Base-by-base conservation (phyloP, 2,888 invertebrate species). In the Griposia aprilina region DNA sequence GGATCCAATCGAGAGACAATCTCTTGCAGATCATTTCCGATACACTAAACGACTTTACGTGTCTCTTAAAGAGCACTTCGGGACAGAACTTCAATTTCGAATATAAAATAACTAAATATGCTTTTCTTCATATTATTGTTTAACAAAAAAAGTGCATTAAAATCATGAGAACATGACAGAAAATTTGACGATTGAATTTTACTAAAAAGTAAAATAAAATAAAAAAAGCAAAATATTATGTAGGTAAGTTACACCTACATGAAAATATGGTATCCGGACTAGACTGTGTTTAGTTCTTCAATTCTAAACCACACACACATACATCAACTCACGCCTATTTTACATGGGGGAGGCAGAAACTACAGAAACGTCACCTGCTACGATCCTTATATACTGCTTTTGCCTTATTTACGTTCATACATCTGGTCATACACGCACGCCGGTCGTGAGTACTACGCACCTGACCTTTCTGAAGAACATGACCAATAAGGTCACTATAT, bases 1-100 rank as follows among this genome's bases (percentile, higher is more conserved):
- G 0, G 41, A 66, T 41, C 41, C 70, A 78, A 62, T 78, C 41
- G 41, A 78, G 60, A 41, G 13, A 71, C 66, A 78, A 67, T 81
- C n/a, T 69, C 20, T 69, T 26, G 30, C 59, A 36, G 57, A 57
- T 62, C 41, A 57, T 70, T 67, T 78, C 69, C 69, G n/a, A 55
- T 70, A 70, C 55, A 66, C 52, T 70, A 55, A 66, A 66, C 30
- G 69, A 41, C 60, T 60, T 30, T 69, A 55, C 59, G 69, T 48
- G 68, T 5, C 30, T 36, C 50, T 7, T 1, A 15, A 36, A 30
- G 8, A 17, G 15, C 30, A 68, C 50, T 59, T 26, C 23, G 8
- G n/a, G n/a, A n/a, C 2, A 15, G 65, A 23, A 17, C 26, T 82
- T 36, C 48, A 36, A 55, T 55, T 66, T 52, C 15, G 4, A 8